Conservation (phyloP, 2,113 vertebrate genomes). For the Cinclus mexicanus region DNA sequence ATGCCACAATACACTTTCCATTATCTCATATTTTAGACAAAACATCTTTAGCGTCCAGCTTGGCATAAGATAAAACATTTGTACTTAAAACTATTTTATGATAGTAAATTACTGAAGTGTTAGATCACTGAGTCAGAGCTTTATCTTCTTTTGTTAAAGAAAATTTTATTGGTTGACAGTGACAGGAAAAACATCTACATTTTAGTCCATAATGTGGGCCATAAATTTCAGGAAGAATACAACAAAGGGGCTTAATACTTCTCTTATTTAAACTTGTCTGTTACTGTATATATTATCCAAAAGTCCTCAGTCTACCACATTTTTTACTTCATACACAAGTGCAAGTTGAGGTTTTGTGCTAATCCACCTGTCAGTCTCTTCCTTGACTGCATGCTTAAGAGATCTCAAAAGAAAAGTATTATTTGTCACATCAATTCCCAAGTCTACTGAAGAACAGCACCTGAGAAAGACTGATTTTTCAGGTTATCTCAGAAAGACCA, state of each 20-base stretch:
- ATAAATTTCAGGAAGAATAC: background rate
- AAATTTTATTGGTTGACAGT: conserved; percentile 58
- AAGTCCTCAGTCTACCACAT: background rate
- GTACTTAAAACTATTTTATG: conserved; percentile 62
- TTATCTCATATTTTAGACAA: conserved; percentile 73
- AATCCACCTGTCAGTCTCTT: background rate
- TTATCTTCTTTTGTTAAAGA: conserved; percentile 40
- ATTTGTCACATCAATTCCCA: background rate
- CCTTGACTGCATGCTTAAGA: background rate
- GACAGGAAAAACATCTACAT: conserved; percentile 17
- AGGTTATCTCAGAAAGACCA: background rate
- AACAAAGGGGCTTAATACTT: background rate
- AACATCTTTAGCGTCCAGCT: conserved; percentile 60
- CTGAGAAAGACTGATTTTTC: background rate
- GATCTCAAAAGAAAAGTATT: background rate
- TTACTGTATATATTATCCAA: background rate
- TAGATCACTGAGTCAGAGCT: conserved; percentile 57
- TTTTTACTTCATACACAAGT: background rate
- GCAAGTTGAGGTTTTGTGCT: background rate
- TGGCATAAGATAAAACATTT: conserved; percentile 64
- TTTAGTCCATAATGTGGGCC: background rate
- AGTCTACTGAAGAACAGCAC: background rate
- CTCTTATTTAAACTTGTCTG: background rate
- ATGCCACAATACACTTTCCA: conserved; percentile 70
- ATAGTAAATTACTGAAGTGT: conserved; percentile 69